Percentiles rank a stretch among this genome's conserved stretches.
phyloP scores from a whole-genome alignment of 37 sponge, comb jelly and placozoan genomes.

The Corticium candelabrum region DNA sequence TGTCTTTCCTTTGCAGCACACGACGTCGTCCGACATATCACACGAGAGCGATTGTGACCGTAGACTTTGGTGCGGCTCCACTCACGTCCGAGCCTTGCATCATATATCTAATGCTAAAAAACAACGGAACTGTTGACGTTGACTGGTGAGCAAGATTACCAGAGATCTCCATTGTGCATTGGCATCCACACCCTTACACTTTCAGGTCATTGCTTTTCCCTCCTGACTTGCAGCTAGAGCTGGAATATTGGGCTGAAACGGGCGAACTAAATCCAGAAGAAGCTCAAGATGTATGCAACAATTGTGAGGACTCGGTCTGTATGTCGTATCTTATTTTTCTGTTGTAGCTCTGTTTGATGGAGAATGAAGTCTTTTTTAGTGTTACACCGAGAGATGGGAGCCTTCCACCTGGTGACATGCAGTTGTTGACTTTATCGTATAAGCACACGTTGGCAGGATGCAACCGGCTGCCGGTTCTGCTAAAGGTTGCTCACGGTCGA shows the following conservation, averaged over 20 bases:
- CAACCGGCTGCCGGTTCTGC: slow-evolving; percentile 21
- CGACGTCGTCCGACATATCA: not conserved
- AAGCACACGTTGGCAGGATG: slow-evolving; percentile 23
- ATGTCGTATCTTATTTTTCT: not conserved
- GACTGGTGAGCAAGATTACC: not conserved
- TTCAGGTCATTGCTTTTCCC: slow-evolving; percentile 36
- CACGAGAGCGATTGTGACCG: not conserved
- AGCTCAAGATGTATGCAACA: slow-evolving; percentile 41
- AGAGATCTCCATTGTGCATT: too few species aligned
- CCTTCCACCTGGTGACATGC: slow-evolving; percentile 49
- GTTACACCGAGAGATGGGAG: slow-evolving; percentile 61
- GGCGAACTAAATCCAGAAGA: slow-evolving; percentile 61
- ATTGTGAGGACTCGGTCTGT: not conserved
- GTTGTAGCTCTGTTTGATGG: slow-evolving; percentile 32
- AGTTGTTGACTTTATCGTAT: slow-evolving; percentile 37
- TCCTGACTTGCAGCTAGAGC: slow-evolving; percentile 81
- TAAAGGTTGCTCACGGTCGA: slow-evolving; percentile 23
- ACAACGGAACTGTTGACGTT: not conserved
- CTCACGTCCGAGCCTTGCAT: not conserved
- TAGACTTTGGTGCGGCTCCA: not conserved
- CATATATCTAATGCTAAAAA: not conserved
- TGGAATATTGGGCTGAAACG: slow-evolving; percentile 93
- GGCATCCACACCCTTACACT: not conserved
- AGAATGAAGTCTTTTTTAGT: slow-evolving; percentile 60
- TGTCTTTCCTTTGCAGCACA: too few species aligned